phyloP scores from a whole-genome alignment of 2,113 vertebrate species.

The Nothobranchius furzeri region DNA sequence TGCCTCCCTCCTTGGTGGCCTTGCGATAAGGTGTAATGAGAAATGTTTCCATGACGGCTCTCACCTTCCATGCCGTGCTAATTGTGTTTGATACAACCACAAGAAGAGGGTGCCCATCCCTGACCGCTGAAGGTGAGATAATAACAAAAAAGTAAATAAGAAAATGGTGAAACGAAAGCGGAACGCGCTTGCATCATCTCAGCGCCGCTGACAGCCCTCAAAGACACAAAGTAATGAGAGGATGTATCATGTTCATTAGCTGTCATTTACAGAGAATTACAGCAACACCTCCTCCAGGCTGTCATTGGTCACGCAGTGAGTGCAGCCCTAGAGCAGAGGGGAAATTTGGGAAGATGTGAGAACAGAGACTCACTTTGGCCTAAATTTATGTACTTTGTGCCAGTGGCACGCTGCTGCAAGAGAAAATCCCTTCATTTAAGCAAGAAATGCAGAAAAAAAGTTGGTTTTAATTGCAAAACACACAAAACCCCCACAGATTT shows the following conservation, averaged over 20 bases:
- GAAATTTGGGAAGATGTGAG: conserved; percentile 21
- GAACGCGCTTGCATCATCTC: conserved; percentile 19
- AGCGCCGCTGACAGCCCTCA: conserved; percentile 26
- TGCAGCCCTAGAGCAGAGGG: conserved; percentile 2
- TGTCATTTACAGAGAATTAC: conserved; percentile 71
- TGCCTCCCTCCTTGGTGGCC: conserved; percentile 59
- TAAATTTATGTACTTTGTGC: conserved; percentile 34
- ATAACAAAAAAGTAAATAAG: background rate
- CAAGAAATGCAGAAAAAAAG: background rate
- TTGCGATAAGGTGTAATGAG: conserved; percentile 77
- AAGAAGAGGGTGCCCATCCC: conserved; percentile 30
- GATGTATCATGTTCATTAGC: conserved; percentile 66
- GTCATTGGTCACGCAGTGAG: conserved; percentile 59
- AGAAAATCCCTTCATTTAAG: background rate
- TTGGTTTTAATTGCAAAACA: background rate
- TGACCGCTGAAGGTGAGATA: conserved; percentile 26
- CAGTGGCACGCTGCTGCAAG: background rate
- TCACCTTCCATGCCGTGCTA: conserved; percentile 61
- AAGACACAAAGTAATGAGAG: conserved; percentile 47
- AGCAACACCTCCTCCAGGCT: conserved; percentile 47
- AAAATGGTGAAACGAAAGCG: background rate
- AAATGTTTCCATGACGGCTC: conserved; percentile 66
- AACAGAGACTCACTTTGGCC: conserved; percentile 36
- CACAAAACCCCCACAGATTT: background rate
- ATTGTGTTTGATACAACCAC: conserved; percentile 36